Evolutionary conservation across 2,888 invertebrate species (phyloP).

Genomic region (Acholoe squamosa): DNA sequence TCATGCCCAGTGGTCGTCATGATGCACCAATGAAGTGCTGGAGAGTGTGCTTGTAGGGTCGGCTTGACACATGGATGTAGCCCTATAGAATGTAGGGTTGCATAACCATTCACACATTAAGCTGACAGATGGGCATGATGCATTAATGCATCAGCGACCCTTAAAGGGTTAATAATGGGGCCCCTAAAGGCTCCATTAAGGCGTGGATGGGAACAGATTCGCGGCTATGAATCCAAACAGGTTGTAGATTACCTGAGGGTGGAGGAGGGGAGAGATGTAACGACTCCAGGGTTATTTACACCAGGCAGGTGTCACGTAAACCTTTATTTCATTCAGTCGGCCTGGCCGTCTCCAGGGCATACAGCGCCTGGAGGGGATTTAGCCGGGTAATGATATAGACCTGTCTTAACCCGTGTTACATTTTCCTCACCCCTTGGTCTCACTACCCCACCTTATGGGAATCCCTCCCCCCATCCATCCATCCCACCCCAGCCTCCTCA

Average conservation of each 20-base stretch:
- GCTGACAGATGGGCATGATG: too few relatives aligned
- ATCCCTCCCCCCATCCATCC: not conserved
- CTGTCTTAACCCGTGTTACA: constrained; percentile 13
- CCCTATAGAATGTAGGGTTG: too few relatives aligned
- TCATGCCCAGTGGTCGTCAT: too few relatives aligned
- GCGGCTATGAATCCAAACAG: not conserved
- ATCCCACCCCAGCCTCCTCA: not conserved
- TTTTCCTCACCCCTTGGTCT: not conserved
- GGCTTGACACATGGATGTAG: too few relatives aligned
- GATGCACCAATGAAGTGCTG: too few relatives aligned
- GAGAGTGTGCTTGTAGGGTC: too few relatives aligned
- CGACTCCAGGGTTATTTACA: constrained; percentile 36
- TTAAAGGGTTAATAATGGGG: not conserved
- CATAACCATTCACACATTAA: too few relatives aligned
- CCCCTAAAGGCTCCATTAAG: not conserved
- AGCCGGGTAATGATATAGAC: constrained; percentile 19
- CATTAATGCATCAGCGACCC: too few relatives aligned
- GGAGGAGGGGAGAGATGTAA: not conserved
- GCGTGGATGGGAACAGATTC: not conserved
- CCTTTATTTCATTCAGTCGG: constrained; percentile 7
- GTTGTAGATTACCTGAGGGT: not conserved
- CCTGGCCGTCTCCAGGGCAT: too few relatives aligned
- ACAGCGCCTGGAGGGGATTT: not conserved
- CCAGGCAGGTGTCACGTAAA: constrained; percentile 1
- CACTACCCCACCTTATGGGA: not conserved